These are phyloP conservation scores for Cassiopea andromeda DNA, from an alignment of 30 jellyfish, hydroid and myxozoan genomes.

Conservation along the genomic window DNA sequence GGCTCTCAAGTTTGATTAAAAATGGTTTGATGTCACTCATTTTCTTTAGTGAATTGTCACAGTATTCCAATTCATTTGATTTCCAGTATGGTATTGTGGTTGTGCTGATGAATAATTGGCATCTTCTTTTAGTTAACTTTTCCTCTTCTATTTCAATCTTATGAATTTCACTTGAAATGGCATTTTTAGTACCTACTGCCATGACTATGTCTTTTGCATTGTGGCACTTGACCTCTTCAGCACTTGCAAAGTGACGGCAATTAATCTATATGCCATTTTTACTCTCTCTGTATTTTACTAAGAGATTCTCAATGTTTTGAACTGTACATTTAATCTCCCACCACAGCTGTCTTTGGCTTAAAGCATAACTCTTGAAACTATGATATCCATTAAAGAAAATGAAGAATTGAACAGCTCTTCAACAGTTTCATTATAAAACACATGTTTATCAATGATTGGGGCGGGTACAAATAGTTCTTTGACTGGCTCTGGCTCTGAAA, in stretches of 20 bases:
- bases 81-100: slow-evolving; percentile 13
- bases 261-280: not conserved
- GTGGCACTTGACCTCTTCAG: not conserved
- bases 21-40: slow-evolving; percentile 29
- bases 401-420: slow-evolving; percentile 16
- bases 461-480: slow-evolving; percentile 1
- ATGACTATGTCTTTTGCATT: not conserved
- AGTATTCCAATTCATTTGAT: not conserved
- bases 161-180: not conserved
- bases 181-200: not conserved
- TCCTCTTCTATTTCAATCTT: not conserved
- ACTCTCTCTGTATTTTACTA: not conserved
- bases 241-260: not conserved
- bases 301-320: not conserved
- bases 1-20: slow-evolving; percentile 28
- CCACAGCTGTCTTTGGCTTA: not conserved
- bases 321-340: not conserved
- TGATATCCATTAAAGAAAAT: slow-evolving; percentile 1
- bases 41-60: slow-evolving; percentile 10
- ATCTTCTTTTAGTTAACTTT: not conserved
- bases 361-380: not conserved
- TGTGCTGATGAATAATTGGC: not conserved
- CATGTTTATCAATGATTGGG: slow-evolving; percentile 3
- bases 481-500: not conserved
- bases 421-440: not conserved